Percentiles rank a stretch among this genome's conserved stretches.
These are phyloP conservation scores for Anas platyrhynchos DNA, from an alignment of 2,113 vertebrate species.

Conservation along the genomic window DNA sequence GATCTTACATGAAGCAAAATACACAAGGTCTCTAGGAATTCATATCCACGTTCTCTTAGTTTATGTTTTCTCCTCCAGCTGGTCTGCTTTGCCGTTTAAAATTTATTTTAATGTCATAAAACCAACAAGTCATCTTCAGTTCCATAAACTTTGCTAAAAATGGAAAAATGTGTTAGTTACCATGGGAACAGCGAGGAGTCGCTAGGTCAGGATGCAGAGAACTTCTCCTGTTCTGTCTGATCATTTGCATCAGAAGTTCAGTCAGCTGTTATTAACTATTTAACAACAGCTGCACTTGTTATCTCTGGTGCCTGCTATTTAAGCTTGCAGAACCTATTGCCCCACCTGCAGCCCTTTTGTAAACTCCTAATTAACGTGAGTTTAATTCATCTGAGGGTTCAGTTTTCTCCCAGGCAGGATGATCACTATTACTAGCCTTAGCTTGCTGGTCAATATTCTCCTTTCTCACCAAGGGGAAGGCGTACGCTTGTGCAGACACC, in stretches of 20 bases:
- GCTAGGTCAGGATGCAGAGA: conserved; percentile 28
- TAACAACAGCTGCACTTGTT: conserved; percentile 39
- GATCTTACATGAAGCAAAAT: not conserved
- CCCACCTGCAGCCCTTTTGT: not conserved
- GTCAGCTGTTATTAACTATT: conserved; percentile 61
- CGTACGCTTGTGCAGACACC: not conserved
- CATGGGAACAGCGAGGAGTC: conserved; percentile 12
- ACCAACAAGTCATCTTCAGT: conserved; percentile 15
- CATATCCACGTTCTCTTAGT: not conserved
- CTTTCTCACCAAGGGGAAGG: not conserved
- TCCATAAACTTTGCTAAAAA: conserved; percentile 50
- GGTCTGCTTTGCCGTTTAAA: conserved; percentile 3
- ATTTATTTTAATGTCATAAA: conserved; percentile 30
- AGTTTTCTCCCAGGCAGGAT: not conserved
- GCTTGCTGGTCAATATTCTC: not conserved
- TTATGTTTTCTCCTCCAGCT: conserved; percentile 20
- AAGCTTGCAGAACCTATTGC: not conserved
- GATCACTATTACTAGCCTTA: not conserved
- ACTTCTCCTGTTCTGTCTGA: conserved; percentile 49
- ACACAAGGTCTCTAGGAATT: not conserved
- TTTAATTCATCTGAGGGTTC: not conserved
- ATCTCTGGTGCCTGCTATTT: not conserved
- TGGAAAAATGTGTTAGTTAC: not conserved
- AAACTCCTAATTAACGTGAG: not conserved
- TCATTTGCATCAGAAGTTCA: conserved; percentile 57